Conservation (phyloP, 2,888 invertebrate genomes). For the Noctua fimbriata region DNA sequence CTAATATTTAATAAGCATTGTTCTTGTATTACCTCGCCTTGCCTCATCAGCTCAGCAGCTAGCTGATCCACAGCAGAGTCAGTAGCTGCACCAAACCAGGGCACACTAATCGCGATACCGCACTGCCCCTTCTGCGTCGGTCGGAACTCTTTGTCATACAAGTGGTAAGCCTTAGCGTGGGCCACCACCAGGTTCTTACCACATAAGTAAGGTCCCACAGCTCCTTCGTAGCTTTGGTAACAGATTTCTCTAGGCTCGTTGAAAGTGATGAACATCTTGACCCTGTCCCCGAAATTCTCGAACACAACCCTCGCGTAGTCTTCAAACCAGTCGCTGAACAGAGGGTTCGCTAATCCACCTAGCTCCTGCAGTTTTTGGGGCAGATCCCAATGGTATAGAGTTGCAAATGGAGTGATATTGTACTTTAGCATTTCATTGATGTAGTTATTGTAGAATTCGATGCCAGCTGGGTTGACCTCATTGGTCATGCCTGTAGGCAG, state of each 20-base stretch:
- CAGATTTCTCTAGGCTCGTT: slow-evolving; percentile 88
- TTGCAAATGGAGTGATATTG: slow-evolving; percentile 91
- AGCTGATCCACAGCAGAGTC: slow-evolving; percentile 75
- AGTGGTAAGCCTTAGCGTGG: slow-evolving; percentile 86
- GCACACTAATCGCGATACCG: slow-evolving; percentile 73
- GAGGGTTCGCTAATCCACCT: slow-evolving; percentile 87
- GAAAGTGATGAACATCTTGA: slow-evolving; percentile 90
- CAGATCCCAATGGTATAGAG: slow-evolving; percentile 89
- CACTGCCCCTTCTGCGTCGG: slow-evolving; percentile 68
- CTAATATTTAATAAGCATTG: background rate
- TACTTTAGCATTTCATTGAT: slow-evolving; percentile 91
- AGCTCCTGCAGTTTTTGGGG: slow-evolving; percentile 88
- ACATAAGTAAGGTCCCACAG: slow-evolving; percentile 78
- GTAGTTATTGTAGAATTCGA: slow-evolving; percentile 91
- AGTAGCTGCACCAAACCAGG: slow-evolving; percentile 74
- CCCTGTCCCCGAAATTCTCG: slow-evolving; percentile 85
- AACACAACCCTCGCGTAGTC: slow-evolving; percentile 85
- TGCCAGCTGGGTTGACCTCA: slow-evolving; percentile 89
- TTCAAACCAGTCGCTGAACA: slow-evolving; percentile 84
- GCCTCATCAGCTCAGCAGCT: slow-evolving; percentile 77
- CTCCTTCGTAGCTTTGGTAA: background rate
- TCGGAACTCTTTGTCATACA: slow-evolving; percentile 79
- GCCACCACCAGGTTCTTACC: slow-evolving; percentile 86
- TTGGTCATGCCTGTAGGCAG: slow-evolving; percentile 90
- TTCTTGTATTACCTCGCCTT: slow-evolving; percentile 52